Conservation (phyloP, 2,113 vertebrate genomes). For the Carollia perspicillata region DNA sequence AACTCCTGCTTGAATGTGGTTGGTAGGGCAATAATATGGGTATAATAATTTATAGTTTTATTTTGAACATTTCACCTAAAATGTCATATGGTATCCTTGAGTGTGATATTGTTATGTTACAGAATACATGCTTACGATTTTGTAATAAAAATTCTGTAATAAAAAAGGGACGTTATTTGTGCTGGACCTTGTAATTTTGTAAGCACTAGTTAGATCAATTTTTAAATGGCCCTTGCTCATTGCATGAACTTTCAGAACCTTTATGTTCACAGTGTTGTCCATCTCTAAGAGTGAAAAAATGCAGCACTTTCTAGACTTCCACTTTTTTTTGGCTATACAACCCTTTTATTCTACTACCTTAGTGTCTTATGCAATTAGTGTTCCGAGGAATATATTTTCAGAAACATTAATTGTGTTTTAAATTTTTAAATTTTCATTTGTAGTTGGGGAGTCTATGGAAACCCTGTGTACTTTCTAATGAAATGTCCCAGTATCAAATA, state of each 20-base stretch:
- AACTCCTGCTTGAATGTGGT: no score
- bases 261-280: neutral
- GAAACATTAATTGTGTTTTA: neutral
- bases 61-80: no score
- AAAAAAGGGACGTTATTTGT: no score
- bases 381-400: slow-evolving; percentile 22
- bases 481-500: slow-evolving; percentile 46
- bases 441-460: neutral
- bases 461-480: slow-evolving; percentile 5
- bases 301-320: neutral
- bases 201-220: neutral
- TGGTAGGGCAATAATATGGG: no score
- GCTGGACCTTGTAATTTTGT: neutral
- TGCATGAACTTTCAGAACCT: slow-evolving; percentile 19
- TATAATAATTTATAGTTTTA: no score
- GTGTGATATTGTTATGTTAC: no score
- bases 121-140: no score
- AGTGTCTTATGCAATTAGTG: neutral
- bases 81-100: no score
- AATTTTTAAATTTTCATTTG: slow-evolving; percentile 32
- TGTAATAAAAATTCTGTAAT: no score
- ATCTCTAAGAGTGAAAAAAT: neutral
- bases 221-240: slow-evolving; percentile 28
- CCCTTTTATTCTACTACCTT: neutral
- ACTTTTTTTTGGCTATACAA: neutral